Percentiles rank a stretch among this genome's conserved stretches.
Conservation (phyloP, 2,113 vertebrate genomes). For the Petrocephalus zakoni region DNA sequence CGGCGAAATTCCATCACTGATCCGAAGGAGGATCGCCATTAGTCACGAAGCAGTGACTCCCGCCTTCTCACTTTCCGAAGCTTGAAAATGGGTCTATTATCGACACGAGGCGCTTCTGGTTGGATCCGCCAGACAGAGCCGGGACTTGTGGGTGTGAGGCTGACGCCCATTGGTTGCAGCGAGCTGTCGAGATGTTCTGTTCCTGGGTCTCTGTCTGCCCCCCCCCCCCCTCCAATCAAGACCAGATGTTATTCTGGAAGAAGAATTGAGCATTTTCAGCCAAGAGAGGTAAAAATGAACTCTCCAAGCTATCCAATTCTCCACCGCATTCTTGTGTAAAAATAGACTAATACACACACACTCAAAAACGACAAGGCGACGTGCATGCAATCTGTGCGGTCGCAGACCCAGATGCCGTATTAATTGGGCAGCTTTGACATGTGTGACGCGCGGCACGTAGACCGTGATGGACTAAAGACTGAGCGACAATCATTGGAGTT, state of each 20-base stretch:
- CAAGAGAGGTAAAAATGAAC: neutral
- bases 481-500: neutral
- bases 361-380: neutral
- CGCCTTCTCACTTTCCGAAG: neutral
- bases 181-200: neutral
- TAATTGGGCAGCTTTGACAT: no score
- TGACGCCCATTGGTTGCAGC: neutral
- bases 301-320: neutral
- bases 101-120: neutral
- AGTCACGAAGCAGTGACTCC: neutral
- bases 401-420: neutral
- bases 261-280: neutral
- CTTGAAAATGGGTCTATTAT: neutral
- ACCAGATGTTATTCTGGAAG: neutral
- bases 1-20: conserved; percentile 60
- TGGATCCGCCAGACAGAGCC: neutral
- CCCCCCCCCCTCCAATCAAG: neutral
- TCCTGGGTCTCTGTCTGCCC: neutral
- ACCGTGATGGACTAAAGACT: neutral
- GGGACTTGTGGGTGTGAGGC: neutral
- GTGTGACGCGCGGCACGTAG: neutral
- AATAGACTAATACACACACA: neutral
- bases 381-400: neutral
- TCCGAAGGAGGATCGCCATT: conserved; percentile 32
- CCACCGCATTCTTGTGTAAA: neutral